Conservation (phyloP, 2,888 invertebrate genomes). For the Pinctada fucata region DNA sequence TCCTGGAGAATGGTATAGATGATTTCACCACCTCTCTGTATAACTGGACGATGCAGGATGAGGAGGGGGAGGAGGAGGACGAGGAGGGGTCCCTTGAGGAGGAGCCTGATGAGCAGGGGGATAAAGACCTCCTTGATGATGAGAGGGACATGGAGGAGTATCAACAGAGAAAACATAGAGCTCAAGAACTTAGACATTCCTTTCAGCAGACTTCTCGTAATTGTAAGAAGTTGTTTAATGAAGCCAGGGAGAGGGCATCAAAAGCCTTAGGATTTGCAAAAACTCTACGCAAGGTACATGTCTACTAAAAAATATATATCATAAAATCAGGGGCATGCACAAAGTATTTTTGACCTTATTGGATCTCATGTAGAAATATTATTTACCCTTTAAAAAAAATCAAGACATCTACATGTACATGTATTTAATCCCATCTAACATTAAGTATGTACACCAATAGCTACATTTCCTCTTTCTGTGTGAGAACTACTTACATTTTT, state of each 20-base stretch:
- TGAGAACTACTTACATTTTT: too few relatives aligned
- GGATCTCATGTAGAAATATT: not conserved
- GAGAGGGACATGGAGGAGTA: constrained; percentile 25
- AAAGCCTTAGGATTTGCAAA: constrained; percentile 90
- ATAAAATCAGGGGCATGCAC: not conserved
- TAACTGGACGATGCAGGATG: constrained; percentile 59
- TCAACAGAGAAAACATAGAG: constrained; percentile 18
- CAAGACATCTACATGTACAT: not conserved
- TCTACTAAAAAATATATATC: not conserved
- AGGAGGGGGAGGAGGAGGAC: constrained; percentile 45
- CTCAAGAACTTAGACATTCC: constrained; percentile 76
- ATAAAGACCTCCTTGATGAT: constrained; percentile 12
- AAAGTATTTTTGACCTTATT: not conserved
- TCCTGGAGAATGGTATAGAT: constrained; percentile 78
- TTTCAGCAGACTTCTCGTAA: constrained; percentile 85
- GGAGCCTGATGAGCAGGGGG: constrained; percentile 45
- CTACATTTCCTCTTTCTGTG: too few relatives aligned
- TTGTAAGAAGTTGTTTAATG: constrained; percentile 87
- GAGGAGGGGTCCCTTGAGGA: constrained; percentile 37
- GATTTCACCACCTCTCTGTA: constrained; percentile 74
- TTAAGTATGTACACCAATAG: too few relatives aligned
- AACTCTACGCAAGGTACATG: constrained; percentile 81
- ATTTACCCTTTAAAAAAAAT: not conserved
- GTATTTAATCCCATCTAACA: too few relatives aligned
- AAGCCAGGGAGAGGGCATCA: constrained; percentile 87